A percentile compares a stretch with the other conserved stretches of the same genome.
phyloP scores from a whole-genome alignment of 64 coral and sea anemone genomes.

The Dendrophyllia cribrosa region DNA sequence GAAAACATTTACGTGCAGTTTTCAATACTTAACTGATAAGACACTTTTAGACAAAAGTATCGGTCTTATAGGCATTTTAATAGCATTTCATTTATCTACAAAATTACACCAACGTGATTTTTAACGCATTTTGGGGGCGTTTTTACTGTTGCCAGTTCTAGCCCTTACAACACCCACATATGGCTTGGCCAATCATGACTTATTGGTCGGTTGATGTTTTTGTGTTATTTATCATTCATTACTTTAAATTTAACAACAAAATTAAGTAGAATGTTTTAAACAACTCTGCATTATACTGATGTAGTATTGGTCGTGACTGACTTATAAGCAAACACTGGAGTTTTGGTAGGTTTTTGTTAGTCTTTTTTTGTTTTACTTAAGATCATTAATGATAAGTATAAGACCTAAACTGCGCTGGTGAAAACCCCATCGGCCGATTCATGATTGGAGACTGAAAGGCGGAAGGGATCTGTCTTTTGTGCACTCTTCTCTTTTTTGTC shows the following conservation, averaged over 20 bases:
- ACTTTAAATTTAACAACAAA: too few relatives aligned
- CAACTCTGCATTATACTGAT: too few relatives aligned
- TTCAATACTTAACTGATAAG: background rate
- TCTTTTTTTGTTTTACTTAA: background rate
- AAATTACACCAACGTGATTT: conserved; percentile 38
- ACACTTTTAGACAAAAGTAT: conserved; percentile 27
- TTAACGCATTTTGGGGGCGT: background rate
- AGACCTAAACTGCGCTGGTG: conserved; percentile 40
- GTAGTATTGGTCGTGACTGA: too few relatives aligned
- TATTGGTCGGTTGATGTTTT: background rate
- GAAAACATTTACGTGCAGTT: conserved; percentile 40
- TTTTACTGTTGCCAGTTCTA: background rate
- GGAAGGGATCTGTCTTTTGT: conserved; percentile 32
- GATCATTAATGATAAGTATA: background rate
- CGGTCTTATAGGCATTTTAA: conserved; percentile 32
- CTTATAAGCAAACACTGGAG: too few relatives aligned
- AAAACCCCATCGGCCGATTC: conserved; percentile 25
- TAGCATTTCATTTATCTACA: conserved; percentile 32
- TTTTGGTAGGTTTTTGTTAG: background rate
- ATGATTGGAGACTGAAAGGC: conserved; percentile 14
- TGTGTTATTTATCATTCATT: too few relatives aligned
- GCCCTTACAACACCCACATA: background rate
- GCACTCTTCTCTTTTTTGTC: background rate
- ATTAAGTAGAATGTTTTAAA: too few relatives aligned
- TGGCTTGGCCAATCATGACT: background rate